Evolutionary conservation across 2,797 vertebrate genomes (phyloP), one percentile per base, ranked within the genome.

Genomic region (Sebastes variabilis): DNA sequence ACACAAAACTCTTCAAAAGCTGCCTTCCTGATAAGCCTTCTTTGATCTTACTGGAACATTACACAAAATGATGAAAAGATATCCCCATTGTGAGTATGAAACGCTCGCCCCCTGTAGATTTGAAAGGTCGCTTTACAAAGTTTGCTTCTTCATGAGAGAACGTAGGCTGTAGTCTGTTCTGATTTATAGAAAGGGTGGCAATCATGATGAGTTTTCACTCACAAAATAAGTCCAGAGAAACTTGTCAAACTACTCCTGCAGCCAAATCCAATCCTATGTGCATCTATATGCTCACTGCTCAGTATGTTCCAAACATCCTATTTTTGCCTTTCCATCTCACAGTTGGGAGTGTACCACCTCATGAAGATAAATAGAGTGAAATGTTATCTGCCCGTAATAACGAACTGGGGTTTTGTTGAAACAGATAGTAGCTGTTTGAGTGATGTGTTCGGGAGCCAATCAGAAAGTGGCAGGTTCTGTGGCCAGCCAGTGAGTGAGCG

Each of bases 41-140:
- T 72, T 55, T 59, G 65, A 74, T 66, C 38, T 32, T 18, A 7
- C 12, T 49, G 14, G 9, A 56, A 55, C 54, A 65, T 46, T n/a
- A 71, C 46, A 59, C 73, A 66, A 29, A 29, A 56, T 70, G 77
- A 66, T 27, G 6, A 68, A 56, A 66, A 58, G 22, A 66, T 10
- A 58, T 56, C 49, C n/a, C 49, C 14, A 8, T 14, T 60, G 54
- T 8, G 27, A 54, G 52, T 38, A 8, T 59, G 27, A 67, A 70
- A 59, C 49, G 0, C 49, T 54, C 49, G 29, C 49, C 54, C 49
- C n/a, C 59, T 10, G 38, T 8, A 16, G 56, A 66, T 13, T 58
- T 67, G 2, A 82, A 77, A 77, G 56, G 61, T 66, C 2, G 3
- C 22, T 32, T 20, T 29, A n/a, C 54, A 65, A 78, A 58, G 75